These are phyloP conservation scores for Drosophila ananassae DNA, from an alignment of 1,140 invertebrate species.

Conservation along the genomic window DNA sequence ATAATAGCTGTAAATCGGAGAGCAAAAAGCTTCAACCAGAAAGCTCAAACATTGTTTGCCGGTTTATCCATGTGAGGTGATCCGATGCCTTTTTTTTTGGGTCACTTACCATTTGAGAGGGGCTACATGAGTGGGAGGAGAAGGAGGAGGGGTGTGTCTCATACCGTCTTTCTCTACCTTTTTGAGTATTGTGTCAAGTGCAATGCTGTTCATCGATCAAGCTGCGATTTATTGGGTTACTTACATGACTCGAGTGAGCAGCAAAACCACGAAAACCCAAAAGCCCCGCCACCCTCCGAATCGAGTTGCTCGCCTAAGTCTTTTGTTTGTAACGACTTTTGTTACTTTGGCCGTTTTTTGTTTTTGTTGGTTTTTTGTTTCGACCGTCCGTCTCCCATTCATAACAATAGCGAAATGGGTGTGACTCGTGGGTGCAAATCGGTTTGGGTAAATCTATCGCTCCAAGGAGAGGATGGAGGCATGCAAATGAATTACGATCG, in stretches of 20 bases:
- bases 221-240: slow-evolving; percentile 72
- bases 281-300: slow-evolving; percentile 4
- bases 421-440: slow-evolving; percentile 81
- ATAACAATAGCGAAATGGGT: slow-evolving; percentile 70
- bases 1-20: slow-evolving; percentile 34
- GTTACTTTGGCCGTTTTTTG: slow-evolving; percentile 23
- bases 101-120: slow-evolving; percentile 43
- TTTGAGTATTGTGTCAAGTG: slow-evolving; percentile 66
- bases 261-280: slow-evolving; percentile 6
- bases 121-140: slow-evolving; percentile 26
- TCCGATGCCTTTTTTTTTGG: slow-evolving; percentile 59
- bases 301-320: slow-evolving; percentile 71
- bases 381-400: slow-evolving; percentile 57
- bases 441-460: slow-evolving; percentile 42
- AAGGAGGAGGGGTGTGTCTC: slow-evolving; percentile 18
- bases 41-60: slow-evolving; percentile 63
- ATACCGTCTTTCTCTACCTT: slow-evolving; percentile 8
- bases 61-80: slow-evolving; percentile 45
- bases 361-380: slow-evolving; percentile 30
- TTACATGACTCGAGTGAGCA: slow-evolving; percentile 64
- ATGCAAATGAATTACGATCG: slow-evolving; percentile 74
- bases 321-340: slow-evolving; percentile 62
- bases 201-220: slow-evolving; percentile 75
- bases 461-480: slow-evolving; percentile 26
- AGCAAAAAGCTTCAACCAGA: slow-evolving; percentile 61